A percentile compares a stretch with the other conserved stretches of the same genome.
Evolutionary conservation across 2,113 vertebrate species (phyloP).

Genomic region (Nesogale talazaci): DNA sequence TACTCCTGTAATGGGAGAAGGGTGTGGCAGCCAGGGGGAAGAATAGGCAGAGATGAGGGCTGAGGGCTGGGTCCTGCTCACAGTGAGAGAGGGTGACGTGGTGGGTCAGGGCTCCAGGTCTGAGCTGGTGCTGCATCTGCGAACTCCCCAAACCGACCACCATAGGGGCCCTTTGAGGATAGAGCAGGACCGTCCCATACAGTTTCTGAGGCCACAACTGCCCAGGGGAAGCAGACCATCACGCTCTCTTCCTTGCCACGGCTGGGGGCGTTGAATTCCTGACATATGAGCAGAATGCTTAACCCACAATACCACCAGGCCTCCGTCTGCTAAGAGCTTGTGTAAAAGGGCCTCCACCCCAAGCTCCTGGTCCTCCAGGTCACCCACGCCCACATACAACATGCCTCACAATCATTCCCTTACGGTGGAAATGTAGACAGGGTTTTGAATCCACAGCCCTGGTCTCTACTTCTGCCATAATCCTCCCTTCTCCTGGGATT

Average conservation of each 20-base stretch:
- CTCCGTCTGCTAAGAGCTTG: not conserved
- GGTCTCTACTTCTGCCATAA: not conserved
- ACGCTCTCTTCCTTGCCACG: too few relatives aligned
- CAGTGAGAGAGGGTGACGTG: accelerated
- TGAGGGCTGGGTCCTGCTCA: not conserved
- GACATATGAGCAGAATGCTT: too few relatives aligned
- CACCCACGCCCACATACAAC: not conserved
- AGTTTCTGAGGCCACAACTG: too few relatives aligned
- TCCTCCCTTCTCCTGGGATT: not conserved
- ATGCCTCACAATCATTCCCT: not conserved
- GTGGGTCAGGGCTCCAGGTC: not conserved
- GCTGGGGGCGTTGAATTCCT: too few relatives aligned
- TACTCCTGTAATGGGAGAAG: not conserved
- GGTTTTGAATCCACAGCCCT: not conserved
- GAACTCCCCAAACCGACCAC: too few relatives aligned
- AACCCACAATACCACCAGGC: too few relatives aligned
- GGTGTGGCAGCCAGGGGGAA: not conserved
- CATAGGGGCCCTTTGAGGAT: too few relatives aligned
- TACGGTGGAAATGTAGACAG: not conserved
- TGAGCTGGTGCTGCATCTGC: not conserved
- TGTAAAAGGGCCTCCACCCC: not conserved
- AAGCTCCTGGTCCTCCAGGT: not conserved
- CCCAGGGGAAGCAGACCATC: too few relatives aligned
- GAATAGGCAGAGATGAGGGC: not conserved
- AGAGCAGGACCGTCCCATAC: too few relatives aligned